phyloP scores from a whole-genome alignment of 2,113 vertebrate genomes.

The Zeus faber region DNA sequence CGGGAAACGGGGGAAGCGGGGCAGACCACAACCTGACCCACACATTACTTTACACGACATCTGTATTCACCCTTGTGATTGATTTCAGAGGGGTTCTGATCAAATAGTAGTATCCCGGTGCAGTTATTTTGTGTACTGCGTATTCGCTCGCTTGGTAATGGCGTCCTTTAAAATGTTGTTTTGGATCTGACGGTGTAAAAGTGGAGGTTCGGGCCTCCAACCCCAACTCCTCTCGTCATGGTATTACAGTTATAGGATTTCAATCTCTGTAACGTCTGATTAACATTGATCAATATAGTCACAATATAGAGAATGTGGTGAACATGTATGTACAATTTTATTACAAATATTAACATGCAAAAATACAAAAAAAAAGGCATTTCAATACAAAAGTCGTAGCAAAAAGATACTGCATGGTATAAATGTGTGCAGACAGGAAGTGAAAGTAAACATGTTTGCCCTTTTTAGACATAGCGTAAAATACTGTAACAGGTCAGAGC shows the following conservation, averaged over 20 bases:
- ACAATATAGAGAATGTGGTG: constrained; percentile 14
- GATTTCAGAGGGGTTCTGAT: too few species aligned
- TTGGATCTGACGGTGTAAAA: too few species aligned
- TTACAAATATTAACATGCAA: constrained; percentile 72
- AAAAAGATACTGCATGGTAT: constrained; percentile 35
- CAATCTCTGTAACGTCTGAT: background rate
- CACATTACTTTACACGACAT: background rate
- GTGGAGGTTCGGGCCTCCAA: too few species aligned
- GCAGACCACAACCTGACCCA: constrained; percentile 5
- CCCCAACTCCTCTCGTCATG: too few species aligned
- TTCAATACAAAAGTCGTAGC: constrained; percentile 36
- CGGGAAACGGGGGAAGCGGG: constrained; percentile 28
- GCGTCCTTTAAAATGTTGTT: too few species aligned
- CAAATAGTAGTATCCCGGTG: too few species aligned
- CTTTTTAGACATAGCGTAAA: constrained; percentile 12
- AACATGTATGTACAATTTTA: constrained; percentile 72
- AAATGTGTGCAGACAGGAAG: constrained; percentile 27
- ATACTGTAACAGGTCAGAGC: constrained; percentile 37
- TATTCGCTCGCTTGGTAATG: too few species aligned
- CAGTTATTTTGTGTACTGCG: too few species aligned
- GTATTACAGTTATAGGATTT: too few species aligned
- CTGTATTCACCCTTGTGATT: background rate
- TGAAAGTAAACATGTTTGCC: constrained; percentile 15
- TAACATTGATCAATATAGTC: too few species aligned
- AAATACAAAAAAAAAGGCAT: constrained; percentile 44